Evolutionary conservation across 2,888 invertebrate genomes (phyloP).

Genomic region (Meiosimyza platycephala): DNA sequence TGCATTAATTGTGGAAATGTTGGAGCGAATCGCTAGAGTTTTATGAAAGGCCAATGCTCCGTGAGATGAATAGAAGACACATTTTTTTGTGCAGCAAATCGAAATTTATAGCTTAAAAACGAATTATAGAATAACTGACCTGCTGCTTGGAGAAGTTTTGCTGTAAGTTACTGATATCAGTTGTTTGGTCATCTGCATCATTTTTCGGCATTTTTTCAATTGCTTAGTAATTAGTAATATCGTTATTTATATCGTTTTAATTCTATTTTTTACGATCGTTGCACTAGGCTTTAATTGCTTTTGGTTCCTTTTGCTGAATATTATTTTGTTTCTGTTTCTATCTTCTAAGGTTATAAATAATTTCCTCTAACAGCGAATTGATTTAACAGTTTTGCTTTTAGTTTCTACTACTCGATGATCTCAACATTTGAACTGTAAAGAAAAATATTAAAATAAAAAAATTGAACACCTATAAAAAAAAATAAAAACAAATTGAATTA

Average conservation of each 20-base stretch:
- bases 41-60: no score
- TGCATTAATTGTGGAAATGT: no score
- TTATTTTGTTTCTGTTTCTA: no score
- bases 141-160: slow-evolving; percentile 55
- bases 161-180: slow-evolving; percentile 51
- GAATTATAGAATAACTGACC: slow-evolving; percentile 41
- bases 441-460: background rate
- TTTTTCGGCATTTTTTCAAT: slow-evolving; percentile 24
- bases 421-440: slow-evolving; percentile 26
- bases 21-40: no score
- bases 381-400: background rate
- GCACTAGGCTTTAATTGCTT: slow-evolving; percentile 2
- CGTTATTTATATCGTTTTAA: background rate
- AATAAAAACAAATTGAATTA: no score
- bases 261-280: slow-evolving; percentile 5
- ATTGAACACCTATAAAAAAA: background rate
- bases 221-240: slow-evolving; percentile 2
- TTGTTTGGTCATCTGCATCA: slow-evolving; percentile 35
- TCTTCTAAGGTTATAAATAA: no score
- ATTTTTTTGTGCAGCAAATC: no score
- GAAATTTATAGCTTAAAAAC: no score
- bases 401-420: background rate
- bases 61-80: no score
- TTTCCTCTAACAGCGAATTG: background rate
- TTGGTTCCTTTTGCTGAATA: background rate